These are phyloP conservation scores for Spialia ferax DNA, from an alignment of 2,888 invertebrate genomes.

Conservation along the genomic window DNA sequence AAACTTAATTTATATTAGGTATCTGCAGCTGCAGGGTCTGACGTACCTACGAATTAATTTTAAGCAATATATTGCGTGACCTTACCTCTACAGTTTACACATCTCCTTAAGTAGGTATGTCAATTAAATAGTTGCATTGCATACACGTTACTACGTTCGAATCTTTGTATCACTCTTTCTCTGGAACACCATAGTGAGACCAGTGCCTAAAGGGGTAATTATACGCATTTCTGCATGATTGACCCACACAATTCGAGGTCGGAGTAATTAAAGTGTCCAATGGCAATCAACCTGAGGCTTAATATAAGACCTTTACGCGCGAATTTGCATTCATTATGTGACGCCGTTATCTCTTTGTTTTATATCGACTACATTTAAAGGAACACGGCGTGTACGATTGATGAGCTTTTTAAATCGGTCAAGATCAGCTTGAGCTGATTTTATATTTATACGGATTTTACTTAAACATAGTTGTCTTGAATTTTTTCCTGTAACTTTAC, in stretches of 20 bases:
- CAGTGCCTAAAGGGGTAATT: conserved; percentile 50
- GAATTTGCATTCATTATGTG: conserved; percentile 39
- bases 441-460: not conserved
- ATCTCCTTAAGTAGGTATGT: no score
- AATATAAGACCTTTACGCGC: conserved; percentile 36
- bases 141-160: not conserved
- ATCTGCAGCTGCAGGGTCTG: no score
- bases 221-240: conserved; percentile 69
- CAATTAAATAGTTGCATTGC: no score
- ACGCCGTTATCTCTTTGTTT: conserved; percentile 39
- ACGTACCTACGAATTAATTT: no score
- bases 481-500: not conserved
- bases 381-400: conserved; percentile 26
- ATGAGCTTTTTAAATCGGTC: conserved; percentile 29
- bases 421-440: conserved; percentile 15
- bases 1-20: no score
- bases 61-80: no score
- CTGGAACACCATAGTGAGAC: not conserved
- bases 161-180: not conserved
- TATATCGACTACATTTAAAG: conserved; percentile 25
- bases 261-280: conserved; percentile 76
- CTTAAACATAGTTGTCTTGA: not conserved
- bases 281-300: conserved; percentile 39
- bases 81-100: no score
- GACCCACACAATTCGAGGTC: conserved; percentile 67